Conservation (phyloP, 1,140 invertebrate species). For the Tenebrio molitor region DNA sequence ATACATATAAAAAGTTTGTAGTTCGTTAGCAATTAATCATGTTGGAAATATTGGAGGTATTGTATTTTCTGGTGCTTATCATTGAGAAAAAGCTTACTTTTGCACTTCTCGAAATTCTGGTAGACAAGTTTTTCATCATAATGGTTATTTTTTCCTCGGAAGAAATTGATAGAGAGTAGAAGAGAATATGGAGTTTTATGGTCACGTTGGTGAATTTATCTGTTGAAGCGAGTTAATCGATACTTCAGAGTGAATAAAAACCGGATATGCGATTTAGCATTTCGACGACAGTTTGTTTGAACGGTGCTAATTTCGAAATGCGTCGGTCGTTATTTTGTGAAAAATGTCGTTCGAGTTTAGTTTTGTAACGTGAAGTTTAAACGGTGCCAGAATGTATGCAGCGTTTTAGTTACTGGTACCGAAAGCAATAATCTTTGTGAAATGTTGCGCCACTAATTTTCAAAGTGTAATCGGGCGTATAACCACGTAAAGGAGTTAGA, state of each 20-base stretch:
- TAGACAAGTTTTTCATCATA: too few species aligned
- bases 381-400: slow-evolving; percentile 14
- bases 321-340: slow-evolving; percentile 6
- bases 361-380: slow-evolving; percentile 10
- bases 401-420: slow-evolving; percentile 33
- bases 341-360: slow-evolving; percentile 8
- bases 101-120: too few species aligned
- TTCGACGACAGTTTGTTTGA: slow-evolving; percentile 1
- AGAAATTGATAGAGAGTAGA: background rate
- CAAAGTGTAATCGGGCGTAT: slow-evolving; percentile 46
- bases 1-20: too few species aligned
- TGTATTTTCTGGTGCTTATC: too few species aligned
- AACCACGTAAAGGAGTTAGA: slow-evolving; percentile 46
- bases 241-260: slow-evolving; percentile 12
- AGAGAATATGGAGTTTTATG: slow-evolving; percentile 22
- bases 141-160: too few species aligned
- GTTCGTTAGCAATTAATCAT: too few species aligned
- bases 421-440: slow-evolving; percentile 50
- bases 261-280: slow-evolving; percentile 20
- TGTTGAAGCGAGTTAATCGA: slow-evolving; percentile 16
- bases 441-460: slow-evolving; percentile 50
- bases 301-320: background rate
- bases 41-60: too few species aligned
- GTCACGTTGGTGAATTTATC: slow-evolving; percentile 9
- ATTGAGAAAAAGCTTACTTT: too few species aligned